phyloP scores from a whole-genome alignment of 1,140 invertebrate genomes.

The Homalodisca vitripennis region DNA sequence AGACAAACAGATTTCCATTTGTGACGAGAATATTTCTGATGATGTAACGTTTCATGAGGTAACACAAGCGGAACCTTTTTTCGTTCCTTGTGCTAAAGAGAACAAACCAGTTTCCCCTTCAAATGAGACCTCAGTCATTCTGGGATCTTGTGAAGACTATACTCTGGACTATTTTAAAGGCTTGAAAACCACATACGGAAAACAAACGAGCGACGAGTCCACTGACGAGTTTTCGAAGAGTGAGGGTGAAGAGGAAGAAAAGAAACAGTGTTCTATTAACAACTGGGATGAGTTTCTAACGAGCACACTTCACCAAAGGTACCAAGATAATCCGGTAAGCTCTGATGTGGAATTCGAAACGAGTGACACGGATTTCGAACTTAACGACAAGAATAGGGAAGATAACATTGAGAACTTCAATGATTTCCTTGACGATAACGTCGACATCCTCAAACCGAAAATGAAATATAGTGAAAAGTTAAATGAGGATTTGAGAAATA shows the following conservation, averaged over 20 bases:
- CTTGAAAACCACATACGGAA: slow-evolving; percentile 48
- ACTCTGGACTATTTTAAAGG: slow-evolving; percentile 54
- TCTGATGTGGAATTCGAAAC: slow-evolving; percentile 5
- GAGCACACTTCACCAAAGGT: not conserved
- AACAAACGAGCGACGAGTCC: slow-evolving; percentile 22
- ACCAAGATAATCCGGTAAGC: not conserved
- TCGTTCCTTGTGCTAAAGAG: not conserved
- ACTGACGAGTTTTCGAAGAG: slow-evolving; percentile 30
- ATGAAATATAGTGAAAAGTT: not conserved
- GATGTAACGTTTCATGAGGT: not conserved
- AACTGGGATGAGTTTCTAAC: slow-evolving; percentile 35
- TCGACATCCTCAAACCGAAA: slow-evolving; percentile 5
- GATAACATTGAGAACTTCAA: slow-evolving; percentile 11
- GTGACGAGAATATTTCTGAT: not conserved
- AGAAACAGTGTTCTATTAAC: slow-evolving; percentile 21
- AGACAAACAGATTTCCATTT: not conserved
- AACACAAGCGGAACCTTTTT: not conserved
- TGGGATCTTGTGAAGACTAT: slow-evolving; percentile 57
- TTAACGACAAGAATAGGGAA: slow-evolving; percentile 10
- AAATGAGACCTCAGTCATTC: slow-evolving; percentile 51
- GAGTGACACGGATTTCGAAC: not conserved
- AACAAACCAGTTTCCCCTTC: slow-evolving; percentile 40
- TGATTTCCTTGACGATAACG: slow-evolving; percentile 3
- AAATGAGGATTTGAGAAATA: not conserved
- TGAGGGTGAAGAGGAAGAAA: slow-evolving; percentile 28